Evolutionary conservation across 2,888 invertebrate species (phyloP).

Genomic region (Myopa testacea): DNA sequence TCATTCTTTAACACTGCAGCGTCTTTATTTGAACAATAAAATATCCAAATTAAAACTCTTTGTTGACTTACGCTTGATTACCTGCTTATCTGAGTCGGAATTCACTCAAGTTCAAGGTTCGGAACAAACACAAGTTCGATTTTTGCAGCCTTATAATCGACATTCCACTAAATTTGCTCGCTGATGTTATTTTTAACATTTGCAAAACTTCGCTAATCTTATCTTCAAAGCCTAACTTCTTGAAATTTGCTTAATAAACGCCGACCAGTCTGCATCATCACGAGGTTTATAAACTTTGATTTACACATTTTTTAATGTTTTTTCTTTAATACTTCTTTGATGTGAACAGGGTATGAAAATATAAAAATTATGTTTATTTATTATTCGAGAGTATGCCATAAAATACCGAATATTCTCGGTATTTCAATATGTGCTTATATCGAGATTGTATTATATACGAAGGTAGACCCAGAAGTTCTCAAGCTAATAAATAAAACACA

Average conservation of each 20-base stretch:
- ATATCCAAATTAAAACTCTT: conserved; percentile 8
- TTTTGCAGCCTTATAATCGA: neutral
- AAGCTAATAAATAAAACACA: no score
- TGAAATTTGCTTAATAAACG: neutral
- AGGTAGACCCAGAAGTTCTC: no score
- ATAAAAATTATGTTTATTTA: no score
- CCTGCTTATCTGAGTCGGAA: neutral
- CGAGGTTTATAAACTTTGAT: no score
- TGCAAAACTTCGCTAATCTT: conserved; percentile 16
- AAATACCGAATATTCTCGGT: no score
- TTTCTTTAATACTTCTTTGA: no score
- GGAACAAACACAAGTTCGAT: conserved; percentile 26
- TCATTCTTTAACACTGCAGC: conserved; percentile 11
- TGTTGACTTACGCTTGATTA: neutral
- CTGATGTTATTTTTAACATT: neutral
- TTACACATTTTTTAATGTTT: no score
- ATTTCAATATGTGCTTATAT: no score
- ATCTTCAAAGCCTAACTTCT: neutral
- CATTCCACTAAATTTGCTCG: neutral
- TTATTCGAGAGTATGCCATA: no score
- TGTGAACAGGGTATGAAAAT: no score
- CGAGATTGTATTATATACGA: no score
- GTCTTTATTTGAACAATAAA: conserved; percentile 7
- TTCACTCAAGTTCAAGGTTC: conserved; percentile 56
- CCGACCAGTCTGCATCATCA: neutral